Conservation (phyloP, 2,888 invertebrate genomes). For the Ormyrus thymus region DNA sequence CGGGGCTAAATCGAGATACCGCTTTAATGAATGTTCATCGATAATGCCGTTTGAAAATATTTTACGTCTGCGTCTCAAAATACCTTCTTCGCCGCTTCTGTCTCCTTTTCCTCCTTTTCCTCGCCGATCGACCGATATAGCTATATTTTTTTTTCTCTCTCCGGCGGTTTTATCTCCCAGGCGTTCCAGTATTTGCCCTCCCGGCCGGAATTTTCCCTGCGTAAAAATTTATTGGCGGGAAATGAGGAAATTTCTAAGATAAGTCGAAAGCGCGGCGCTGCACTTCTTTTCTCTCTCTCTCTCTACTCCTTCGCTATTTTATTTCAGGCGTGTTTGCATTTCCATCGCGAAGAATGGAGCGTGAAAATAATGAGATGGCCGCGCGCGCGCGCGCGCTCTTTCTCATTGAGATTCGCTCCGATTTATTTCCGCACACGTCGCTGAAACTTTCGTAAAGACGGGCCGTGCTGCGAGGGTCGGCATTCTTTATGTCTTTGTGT, state of each 20-base stretch:
- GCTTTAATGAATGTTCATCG: too few relatives aligned
- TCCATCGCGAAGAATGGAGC: conserved; percentile 35
- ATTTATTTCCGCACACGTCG: conserved; percentile 13
- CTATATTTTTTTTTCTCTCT: too few relatives aligned
- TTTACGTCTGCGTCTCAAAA: not conserved
- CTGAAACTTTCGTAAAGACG: not conserved
- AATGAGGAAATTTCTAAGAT: conserved; percentile 50
- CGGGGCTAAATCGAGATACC: too few relatives aligned
- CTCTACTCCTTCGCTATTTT: conserved; percentile 19
- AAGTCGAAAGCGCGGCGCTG: conserved; percentile 34
- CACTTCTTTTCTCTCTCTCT: conserved; percentile 9
- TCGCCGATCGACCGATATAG: not conserved
- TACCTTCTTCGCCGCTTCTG: not conserved
- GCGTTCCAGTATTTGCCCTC: conserved; percentile 29
- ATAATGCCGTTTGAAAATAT: too few relatives aligned
- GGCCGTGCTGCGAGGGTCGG: too few relatives aligned
- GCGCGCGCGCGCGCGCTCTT: not conserved
- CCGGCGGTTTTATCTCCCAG: conserved; percentile 17
- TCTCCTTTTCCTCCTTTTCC: not conserved
- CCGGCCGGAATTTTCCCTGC: conserved; percentile 34
- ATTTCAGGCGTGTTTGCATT: conserved; percentile 28
- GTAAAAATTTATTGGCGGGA: conserved; percentile 51
- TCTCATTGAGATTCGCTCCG: conserved; percentile 16
- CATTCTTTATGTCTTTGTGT: too few relatives aligned
- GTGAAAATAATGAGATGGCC: conserved; percentile 47